Conservation (phyloP, 2,797 vertebrate species). For the Silurus aristotelis region DNA sequence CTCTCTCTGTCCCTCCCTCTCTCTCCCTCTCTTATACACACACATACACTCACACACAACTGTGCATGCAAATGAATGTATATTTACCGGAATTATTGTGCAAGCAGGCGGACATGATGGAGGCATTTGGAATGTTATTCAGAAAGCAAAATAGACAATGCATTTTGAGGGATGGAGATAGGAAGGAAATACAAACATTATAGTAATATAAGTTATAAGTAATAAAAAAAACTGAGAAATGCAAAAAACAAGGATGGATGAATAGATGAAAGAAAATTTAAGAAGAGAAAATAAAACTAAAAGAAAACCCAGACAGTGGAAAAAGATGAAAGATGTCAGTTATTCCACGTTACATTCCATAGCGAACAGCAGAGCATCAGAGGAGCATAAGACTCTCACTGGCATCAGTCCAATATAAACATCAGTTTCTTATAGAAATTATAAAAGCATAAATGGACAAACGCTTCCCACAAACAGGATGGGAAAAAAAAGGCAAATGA, state of each 20-base stretch:
- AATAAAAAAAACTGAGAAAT: background rate
- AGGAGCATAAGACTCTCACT: background rate
- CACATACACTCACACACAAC: constrained; percentile 35
- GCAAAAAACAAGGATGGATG: background rate
- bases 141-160: background rate
- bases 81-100: background rate
- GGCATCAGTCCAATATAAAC: constrained; percentile 19
- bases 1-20: background rate
- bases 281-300: background rate
- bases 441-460: constrained; percentile 37
- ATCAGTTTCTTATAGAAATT: constrained; percentile 22
- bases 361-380: background rate
- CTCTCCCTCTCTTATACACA: background rate
- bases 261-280: too few relatives aligned
- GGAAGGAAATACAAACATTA: background rate
- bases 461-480: constrained; percentile 21
- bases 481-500: constrained; percentile 13
- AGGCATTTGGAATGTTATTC: background rate
- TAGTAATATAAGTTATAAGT: too few relatives aligned
- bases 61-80: background rate
- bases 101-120: background rate
- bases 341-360: background rate
- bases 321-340: background rate
- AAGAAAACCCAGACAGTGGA: too few relatives aligned
- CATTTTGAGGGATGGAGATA: background rate